Percentiles rank a stretch among this genome's conserved stretches.
Conservation (phyloP, 35 echinoderm and acorn worm species). For the Apostichopus parvimensis region DNA sequence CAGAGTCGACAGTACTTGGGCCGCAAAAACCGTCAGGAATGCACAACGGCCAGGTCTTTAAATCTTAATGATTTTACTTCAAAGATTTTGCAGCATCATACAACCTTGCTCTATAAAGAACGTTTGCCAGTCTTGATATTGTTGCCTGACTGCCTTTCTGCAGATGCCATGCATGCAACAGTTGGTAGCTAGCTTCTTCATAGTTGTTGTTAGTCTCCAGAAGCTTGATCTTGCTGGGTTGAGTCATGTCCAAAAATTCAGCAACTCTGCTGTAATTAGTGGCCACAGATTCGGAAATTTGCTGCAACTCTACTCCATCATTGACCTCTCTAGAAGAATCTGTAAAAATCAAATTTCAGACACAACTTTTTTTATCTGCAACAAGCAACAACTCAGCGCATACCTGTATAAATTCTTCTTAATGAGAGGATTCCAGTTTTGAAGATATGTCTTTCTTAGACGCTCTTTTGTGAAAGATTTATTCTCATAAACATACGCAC, state of each 20-base stretch:
- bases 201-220: background rate
- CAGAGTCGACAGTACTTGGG: background rate
- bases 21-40: background rate
- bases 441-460: too few species aligned
- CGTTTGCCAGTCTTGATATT: background rate
- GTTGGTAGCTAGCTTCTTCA: constrained; percentile 14
- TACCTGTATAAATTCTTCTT: too few species aligned
- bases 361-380: too few species aligned
- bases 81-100: constrained; percentile 13
- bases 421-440: too few species aligned
- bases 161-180: background rate
- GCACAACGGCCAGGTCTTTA: background rate
- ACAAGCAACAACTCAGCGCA: too few species aligned
- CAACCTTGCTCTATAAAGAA: constrained; percentile 1
- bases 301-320: background rate
- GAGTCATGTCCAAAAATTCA: background rate
- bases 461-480: too few species aligned
- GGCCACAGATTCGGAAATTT: background rate
- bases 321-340: background rate
- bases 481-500: too few species aligned
- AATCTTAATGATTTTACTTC: background rate
- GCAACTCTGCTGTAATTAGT: background rate
- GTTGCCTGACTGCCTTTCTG: background rate
- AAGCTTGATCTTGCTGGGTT: background rate
- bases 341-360: background rate